A percentile compares a stretch with the other conserved stretches of the same genome.
Conservation (phyloP, 2,797 vertebrate species). For the Xiphorhynchus erythropygius region DNA sequence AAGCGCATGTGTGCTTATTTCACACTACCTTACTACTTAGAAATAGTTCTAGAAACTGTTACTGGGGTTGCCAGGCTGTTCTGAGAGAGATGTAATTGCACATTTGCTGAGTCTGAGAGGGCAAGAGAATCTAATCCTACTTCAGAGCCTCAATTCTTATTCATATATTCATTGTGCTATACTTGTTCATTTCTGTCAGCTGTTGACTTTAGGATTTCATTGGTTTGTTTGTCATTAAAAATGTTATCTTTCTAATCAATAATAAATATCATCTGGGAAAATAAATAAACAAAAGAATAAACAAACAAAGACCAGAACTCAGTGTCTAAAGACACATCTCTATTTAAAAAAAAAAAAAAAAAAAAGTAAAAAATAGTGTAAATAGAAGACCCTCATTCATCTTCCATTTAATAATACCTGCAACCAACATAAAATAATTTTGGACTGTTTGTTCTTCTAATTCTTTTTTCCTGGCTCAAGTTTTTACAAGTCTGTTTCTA, state of each 20-base stretch:
- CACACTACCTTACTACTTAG: neutral
- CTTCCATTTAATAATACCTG: neutral
- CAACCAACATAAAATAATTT: neutral
- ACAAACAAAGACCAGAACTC: neutral
- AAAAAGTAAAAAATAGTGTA: neutral
- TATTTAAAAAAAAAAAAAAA: neutral
- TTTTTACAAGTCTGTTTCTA: neutral
- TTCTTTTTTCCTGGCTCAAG: neutral
- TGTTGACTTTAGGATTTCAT: slow-evolving; percentile 57
- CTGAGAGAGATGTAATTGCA: neutral
- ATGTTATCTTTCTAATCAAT: slow-evolving; percentile 55
- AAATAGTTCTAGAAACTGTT: neutral
- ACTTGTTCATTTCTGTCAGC: slow-evolving; percentile 42
- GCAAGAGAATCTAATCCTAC: neutral
- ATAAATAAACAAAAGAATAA: slow-evolving; percentile 24
- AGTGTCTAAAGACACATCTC: neutral
- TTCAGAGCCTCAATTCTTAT: slow-evolving; percentile 9
- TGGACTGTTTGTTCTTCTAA: neutral
- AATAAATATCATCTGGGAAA: slow-evolving; percentile 42
- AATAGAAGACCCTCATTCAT: neutral
- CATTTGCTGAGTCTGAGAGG: neutral
- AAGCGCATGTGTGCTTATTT: neutral
- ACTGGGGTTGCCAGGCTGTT: neutral
- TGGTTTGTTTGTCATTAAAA: slow-evolving; percentile 61
- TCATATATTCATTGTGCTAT: slow-evolving; percentile 60